Base-by-base conservation (phyloP, 2,113 vertebrate species). In the Terrapene triunguis region DNA sequence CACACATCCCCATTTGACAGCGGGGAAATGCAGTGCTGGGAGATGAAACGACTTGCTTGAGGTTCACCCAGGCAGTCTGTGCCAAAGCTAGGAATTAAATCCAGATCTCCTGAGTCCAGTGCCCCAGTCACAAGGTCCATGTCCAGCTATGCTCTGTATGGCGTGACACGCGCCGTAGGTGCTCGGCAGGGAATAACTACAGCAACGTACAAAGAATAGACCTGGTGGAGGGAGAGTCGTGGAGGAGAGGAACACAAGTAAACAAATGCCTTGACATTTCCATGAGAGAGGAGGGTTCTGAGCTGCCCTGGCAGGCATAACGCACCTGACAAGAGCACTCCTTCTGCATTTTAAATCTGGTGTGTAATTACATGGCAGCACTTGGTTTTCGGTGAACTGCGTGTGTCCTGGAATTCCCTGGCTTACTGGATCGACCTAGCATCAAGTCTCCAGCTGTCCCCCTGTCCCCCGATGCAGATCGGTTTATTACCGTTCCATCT, bases 401-500 rank as follows among this genome's bases (percentile, higher is more conserved):
- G 59, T 47, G 74, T 48, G 17, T 87, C 94, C 85, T 92, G 89
- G 93, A 89, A 91, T 92, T 89, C 74, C 84, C 19, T 9, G 59
- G 91, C 79, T 90, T 27, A 42, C 80, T 48, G 53, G 80, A 55
- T 93, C 82, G 42, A 80, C 89, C 86, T 85, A 57, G 89, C 80
- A 83, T 47, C 87, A 78, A 92, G 82, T 89, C 87, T 90, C 93
- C 96, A 94, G 93, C 91, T 96, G 97, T 92, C 90, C 65, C 2
- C 5, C 51, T 93, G 95, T 93, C 94, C 88, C 72, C 65, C n/a
- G n/a, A 88, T 44, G 78, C n/a, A 25, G 1, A 50, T 85, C 65
- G 88, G 32, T 80, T 88, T 87, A 92, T 74, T 83, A 88, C 82
- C 10, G 32, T n/a, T 89, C 76, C 86, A 72, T 14, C 38, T 92